phyloP scores from a whole-genome alignment of 1,140 invertebrate species.

The Teleogryllus occipitalis region DNA sequence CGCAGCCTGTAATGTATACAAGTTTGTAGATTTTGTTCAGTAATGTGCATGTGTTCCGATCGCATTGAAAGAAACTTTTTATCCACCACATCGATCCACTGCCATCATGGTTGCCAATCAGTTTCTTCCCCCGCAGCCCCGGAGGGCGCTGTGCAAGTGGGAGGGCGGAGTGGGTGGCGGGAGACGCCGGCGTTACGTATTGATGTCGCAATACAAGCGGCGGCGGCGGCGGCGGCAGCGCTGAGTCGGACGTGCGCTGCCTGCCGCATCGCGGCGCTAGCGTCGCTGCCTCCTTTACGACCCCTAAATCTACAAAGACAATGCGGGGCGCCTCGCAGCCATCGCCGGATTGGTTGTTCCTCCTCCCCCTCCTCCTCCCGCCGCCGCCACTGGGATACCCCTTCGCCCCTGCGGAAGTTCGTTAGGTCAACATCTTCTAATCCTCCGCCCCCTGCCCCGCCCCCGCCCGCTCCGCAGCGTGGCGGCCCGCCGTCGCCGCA shows the following conservation, averaged over 20 bases:
- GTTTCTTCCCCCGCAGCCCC: too few relatives aligned
- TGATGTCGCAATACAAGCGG: background rate
- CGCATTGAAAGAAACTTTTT: too few relatives aligned
- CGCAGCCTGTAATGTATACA: too few relatives aligned
- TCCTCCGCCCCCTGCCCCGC: background rate
- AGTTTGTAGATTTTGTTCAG: too few relatives aligned
- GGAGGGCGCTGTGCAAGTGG: background rate
- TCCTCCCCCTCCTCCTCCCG: background rate
- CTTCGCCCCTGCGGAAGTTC: background rate
- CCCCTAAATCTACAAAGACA: conserved; percentile 4
- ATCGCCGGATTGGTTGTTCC: background rate
- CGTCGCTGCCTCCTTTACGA: conserved; percentile 2
- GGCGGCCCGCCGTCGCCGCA: too few relatives aligned
- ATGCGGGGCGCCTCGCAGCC: background rate
- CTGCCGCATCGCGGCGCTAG: background rate
- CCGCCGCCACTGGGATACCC: background rate
- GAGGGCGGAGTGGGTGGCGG: background rate
- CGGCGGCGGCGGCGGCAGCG: too few relatives aligned
- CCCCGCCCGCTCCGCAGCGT: too few relatives aligned
- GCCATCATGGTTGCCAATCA: too few relatives aligned
- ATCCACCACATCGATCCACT: too few relatives aligned
- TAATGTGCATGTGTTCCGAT: too few relatives aligned
- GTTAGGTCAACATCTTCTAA: conserved; percentile 4
- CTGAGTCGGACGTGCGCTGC: background rate
- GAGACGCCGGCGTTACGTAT: background rate